Percentiles rank a stretch among this genome's conserved stretches.
Evolutionary conservation across 2,113 vertebrate genomes (phyloP).

Genomic region (Pogona vitticeps): DNA sequence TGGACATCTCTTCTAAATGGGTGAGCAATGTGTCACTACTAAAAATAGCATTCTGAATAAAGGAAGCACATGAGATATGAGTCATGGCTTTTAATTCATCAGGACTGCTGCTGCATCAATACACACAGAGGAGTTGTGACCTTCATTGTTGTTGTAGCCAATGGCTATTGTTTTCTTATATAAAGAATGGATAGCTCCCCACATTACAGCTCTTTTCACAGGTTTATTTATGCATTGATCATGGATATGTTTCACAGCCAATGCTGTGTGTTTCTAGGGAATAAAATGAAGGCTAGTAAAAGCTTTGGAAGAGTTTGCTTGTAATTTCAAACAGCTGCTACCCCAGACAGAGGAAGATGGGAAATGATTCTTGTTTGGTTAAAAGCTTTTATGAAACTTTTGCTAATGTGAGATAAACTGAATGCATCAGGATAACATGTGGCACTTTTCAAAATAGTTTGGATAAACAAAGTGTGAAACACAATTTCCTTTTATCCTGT

Average conservation of each 20-base stretch:
- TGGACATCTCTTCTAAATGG: neutral
- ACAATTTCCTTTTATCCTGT: neutral
- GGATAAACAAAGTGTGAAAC: too few species aligned
- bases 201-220: neutral
- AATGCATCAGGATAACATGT: neutral
- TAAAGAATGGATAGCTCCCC: neutral
- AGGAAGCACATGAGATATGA: neutral
- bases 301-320: neutral
- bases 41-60: constrained; percentile 10
- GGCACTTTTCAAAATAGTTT: neutral
- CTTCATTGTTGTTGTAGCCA: neutral
- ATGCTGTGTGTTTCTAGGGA: neutral
- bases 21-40: neutral
- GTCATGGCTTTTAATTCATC: constrained; percentile 6
- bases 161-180: neutral
- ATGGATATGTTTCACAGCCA: neutral
- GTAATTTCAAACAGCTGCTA: neutral
- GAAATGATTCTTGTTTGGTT: neutral
- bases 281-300: neutral
- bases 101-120: neutral
- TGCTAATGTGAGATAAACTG: neutral
- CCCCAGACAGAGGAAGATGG: neutral
- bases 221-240: neutral
- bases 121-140: neutral
- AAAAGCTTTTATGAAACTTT: neutral